Evolutionary conservation across 2,888 invertebrate species (phyloP), one percentile per base, ranked within the genome.

Genomic region (Metalampra italica): DNA sequence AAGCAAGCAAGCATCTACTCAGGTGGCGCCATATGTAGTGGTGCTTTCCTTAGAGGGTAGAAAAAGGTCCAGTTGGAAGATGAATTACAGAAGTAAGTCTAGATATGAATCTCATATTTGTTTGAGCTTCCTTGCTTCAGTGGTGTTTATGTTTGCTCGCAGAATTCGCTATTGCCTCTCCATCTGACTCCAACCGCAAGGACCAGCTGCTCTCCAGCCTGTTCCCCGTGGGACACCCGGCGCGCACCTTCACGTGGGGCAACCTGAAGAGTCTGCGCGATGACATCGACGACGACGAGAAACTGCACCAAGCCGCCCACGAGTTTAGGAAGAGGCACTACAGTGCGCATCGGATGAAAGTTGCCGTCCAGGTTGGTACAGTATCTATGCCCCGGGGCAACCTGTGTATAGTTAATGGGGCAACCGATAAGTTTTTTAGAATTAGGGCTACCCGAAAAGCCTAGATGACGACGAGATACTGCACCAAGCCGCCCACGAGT

Each of bases 261-360:
- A 96, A 96, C 83, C 81, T 94, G 47, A 86, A 91, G 55, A 95
- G 96, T 0, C 80, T 97, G 9, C 91, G 91, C 38, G 94, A 95
- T 11, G 90, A 94, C 14, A 79, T 91, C 9, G 82, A 88, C 5
- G 94, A 95, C 55, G 92, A 93, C 37, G 84, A 83, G 58, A 90
- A 89, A 37, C 81, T 97, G 1, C 92, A 96, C 65, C 74, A 90
- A 29, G 90, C 92, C 1, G 90, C 96, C 7, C 94, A 95, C 60
- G 91, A 94, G 50, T 97, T 96, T 66, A 88, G 95, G 36, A 89
- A 91, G 64, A 85, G 93, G 15, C 94, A 96, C 75, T 98, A 98
- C 70, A 95, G 96, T 36, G 95, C 96, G 8, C 94, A 97, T 66
- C 91, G 95, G 58, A 97, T 98, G 97, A 96, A 94, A 8, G 79